These are phyloP conservation scores for Pempheris klunzingeri DNA, from an alignment of 2,797 vertebrate genomes.

Conservation along the genomic window DNA sequence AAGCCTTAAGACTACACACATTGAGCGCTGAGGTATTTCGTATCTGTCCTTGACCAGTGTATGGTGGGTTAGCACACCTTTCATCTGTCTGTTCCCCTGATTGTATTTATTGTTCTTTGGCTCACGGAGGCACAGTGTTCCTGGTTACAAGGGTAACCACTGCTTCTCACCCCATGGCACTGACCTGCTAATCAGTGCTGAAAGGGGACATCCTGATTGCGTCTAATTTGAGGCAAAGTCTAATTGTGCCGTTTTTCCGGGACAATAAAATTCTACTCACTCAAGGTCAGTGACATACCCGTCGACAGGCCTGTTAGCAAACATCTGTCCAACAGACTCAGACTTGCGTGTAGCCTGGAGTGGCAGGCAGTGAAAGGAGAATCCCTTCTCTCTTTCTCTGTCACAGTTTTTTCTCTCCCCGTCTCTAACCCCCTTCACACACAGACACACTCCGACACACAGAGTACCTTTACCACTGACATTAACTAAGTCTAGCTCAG, in stretches of 20 bases:
- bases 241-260: slow-evolving; percentile 89
- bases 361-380: slow-evolving; percentile 84
- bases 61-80: slow-evolving; percentile 41
- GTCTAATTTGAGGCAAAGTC: slow-evolving; percentile 87
- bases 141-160: slow-evolving; percentile 52
- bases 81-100: slow-evolving; percentile 55
- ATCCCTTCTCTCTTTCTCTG: slow-evolving; percentile 42
- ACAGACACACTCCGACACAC: slow-evolving; percentile 41
- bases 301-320: slow-evolving; percentile 86
- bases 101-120: slow-evolving; percentile 79
- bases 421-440: neutral
- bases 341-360: slow-evolving; percentile 82
- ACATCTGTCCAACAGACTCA: slow-evolving; percentile 94
- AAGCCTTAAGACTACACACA: slow-evolving; percentile 8
- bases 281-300: slow-evolving; percentile 88
- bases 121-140: slow-evolving; percentile 47
- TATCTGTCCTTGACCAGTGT: slow-evolving; percentile 42
- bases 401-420: slow-evolving; percentile 5
- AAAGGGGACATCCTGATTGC: slow-evolving; percentile 80
- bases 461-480: slow-evolving; percentile 63
- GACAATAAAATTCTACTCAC: slow-evolving; percentile 90
- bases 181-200: slow-evolving; percentile 82
- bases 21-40: slow-evolving; percentile 11
- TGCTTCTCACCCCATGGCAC: slow-evolving; percentile 69
- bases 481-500: slow-evolving; percentile 67